Base-by-base conservation (phyloP, 2,113 vertebrate genomes). In the Oncorhynchus kisutch region DNA sequence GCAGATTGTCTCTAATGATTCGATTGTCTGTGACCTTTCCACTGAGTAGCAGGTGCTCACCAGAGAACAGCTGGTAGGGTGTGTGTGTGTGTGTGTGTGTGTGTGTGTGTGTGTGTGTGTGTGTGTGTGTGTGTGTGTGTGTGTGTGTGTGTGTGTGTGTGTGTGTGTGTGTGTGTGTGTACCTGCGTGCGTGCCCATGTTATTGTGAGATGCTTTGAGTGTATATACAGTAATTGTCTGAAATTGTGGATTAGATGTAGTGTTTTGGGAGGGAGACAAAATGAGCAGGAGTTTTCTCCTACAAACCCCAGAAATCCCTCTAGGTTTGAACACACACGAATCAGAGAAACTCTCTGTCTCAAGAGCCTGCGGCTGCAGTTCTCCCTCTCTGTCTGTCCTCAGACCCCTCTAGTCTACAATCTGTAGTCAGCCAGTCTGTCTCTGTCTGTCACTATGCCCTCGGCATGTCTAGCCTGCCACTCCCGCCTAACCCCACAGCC, bases 351-450 rank as follows among this genome's bases (percentile, higher is more conserved):
- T 54, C 12, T 54, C 51, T 18, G 51, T 54, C 51, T 54, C 51
- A 54, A 6, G 12, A 54, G 51, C 51, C 51, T 54, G 51, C 4
- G 51, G 51, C 51, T 54, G 5, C 51, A 54, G 51, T 54, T 4
- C 7, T 62, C 59, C 16, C 2, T 62, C 59, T 62, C 59, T 62
- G 59, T 62, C 68, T 49, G 68, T 48, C 81, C 86, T 81, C 51
- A 54, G 51, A 54, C 12, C 3, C 78, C 82, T 83, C 71, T 86
- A 84, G 78, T 89, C 85, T 81, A 80, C 67, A 85, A 82, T 66
- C 72, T 78, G 77, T 7, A 91, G 87, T 85, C 90, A 91, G 90
- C 80, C 89, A 79, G 90, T 86, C 86, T 92, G 91, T 89, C 89
- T 91, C 79, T 84, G 81, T 84, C 79, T 84, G 81, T 83, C 81